Percentiles rank a stretch among this genome's conserved stretches.
These are phyloP conservation scores for Perizoma flavofasciatum DNA, from an alignment of 2,888 invertebrate genomes.

Conservation along the genomic window DNA sequence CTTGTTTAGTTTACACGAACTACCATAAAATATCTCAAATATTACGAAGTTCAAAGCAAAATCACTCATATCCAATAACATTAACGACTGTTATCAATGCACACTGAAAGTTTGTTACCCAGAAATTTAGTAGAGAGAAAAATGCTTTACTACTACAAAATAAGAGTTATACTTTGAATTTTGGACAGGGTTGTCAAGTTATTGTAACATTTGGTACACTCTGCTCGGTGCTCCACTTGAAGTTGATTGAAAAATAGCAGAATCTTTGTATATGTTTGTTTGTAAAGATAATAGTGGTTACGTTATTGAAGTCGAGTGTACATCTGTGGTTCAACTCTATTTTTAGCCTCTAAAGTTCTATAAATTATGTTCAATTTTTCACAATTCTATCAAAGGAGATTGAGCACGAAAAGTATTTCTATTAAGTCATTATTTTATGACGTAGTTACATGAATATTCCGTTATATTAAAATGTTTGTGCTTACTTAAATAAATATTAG, in stretches of 20 bases:
- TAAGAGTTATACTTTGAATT: slow-evolving; percentile 15
- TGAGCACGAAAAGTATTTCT: too few relatives aligned
- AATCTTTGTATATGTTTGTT: slow-evolving; percentile 70
- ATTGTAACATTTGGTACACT: slow-evolving; percentile 69
- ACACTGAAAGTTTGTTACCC: neutral
- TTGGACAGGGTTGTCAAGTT: slow-evolving; percentile 5
- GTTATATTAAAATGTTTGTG: too few relatives aligned
- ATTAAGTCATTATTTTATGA: too few relatives aligned
- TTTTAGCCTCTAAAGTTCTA: too few relatives aligned
- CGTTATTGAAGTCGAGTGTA: slow-evolving; percentile 62
- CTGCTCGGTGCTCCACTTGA: slow-evolving; percentile 57
- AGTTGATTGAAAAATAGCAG: slow-evolving; percentile 77
- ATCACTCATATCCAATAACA: neutral
- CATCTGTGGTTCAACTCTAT: slow-evolving; percentile 56
- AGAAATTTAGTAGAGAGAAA: slow-evolving; percentile 12
- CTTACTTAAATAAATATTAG: too few relatives aligned
- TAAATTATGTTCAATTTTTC: too few relatives aligned
- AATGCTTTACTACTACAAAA: neutral
- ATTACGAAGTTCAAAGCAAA: slow-evolving; percentile 19
- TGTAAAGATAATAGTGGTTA: slow-evolving; percentile 70
- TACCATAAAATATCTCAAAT: slow-evolving; percentile 39
- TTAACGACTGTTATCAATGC: slow-evolving; percentile 10
- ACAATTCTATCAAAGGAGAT: too few relatives aligned
- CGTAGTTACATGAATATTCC: too few relatives aligned
- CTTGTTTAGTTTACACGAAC: slow-evolving; percentile 51